phyloP scores from a whole-genome alignment of 2,888 invertebrate species.

The Dasysyrphus tricinctus region DNA sequence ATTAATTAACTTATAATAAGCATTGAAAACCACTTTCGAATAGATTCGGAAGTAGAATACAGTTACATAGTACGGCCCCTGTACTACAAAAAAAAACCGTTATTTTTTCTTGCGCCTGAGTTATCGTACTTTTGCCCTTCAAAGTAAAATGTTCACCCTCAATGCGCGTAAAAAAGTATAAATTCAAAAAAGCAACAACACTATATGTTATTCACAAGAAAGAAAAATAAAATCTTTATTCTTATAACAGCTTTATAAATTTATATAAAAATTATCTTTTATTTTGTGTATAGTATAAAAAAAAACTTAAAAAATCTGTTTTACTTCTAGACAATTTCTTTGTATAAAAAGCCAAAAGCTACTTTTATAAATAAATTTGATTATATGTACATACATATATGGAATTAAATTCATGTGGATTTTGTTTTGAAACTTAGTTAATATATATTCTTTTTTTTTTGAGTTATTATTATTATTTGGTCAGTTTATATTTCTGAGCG shows the following conservation, averaged over 20 bases:
- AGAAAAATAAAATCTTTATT: constrained; percentile 34
- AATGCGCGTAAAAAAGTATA: too few relatives aligned
- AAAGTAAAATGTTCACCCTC: too few relatives aligned
- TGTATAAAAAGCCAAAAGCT: constrained; percentile 24
- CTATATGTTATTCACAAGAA: constrained; percentile 13
- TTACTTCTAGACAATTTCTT: constrained; percentile 1
- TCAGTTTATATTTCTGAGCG: constrained; percentile 3
- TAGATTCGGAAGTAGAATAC: too few relatives aligned
- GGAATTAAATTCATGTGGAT: background rate
- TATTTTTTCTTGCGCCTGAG: too few relatives aligned
- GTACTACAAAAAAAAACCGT: too few relatives aligned
- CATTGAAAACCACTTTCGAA: too few relatives aligned
- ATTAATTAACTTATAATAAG: too few relatives aligned
- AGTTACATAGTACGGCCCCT: too few relatives aligned
- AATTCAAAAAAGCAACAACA: background rate
- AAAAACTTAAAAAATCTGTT: background rate
- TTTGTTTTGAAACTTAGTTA: background rate
- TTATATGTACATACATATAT: background rate
- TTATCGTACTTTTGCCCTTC: too few relatives aligned
- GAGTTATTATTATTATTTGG: background rate
- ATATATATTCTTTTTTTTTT: background rate
- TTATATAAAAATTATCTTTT: constrained; percentile 29
- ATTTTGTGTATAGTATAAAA: constrained; percentile 35
- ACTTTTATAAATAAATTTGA: constrained; percentile 8
- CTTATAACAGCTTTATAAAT: constrained; percentile 43